phyloP scores from a whole-genome alignment of 1,140 invertebrate genomes.

The Chrysomallon squamiferum region DNA sequence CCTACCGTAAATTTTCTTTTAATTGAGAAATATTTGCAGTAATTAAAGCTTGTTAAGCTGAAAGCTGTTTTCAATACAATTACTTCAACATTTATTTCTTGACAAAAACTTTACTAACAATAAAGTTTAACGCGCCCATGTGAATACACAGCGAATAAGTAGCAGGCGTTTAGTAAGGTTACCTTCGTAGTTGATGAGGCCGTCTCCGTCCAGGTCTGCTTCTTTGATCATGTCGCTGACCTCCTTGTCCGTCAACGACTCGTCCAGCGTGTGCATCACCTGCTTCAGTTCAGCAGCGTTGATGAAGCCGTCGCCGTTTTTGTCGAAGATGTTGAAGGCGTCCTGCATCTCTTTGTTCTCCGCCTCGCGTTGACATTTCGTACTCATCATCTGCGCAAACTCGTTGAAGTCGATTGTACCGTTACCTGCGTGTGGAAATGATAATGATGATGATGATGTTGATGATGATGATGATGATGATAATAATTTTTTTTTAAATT shows the following conservation, averaged over 20 bases:
- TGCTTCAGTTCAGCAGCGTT: slow-evolving; percentile 93
- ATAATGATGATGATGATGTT: too few species aligned
- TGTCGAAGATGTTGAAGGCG: slow-evolving; percentile 62
- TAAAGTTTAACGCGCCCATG: too few species aligned
- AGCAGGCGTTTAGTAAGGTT: too few species aligned
- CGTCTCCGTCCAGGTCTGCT: slow-evolving; percentile 86
- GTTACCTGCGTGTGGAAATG: slow-evolving; percentile 72
- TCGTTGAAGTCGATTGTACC: slow-evolving; percentile 98
- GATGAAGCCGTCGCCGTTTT: slow-evolving; percentile 94
- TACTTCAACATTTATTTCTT: too few species aligned
- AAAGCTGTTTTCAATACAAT: too few species aligned
- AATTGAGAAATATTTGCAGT: too few species aligned
- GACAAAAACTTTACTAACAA: too few species aligned
- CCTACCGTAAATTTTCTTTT: too few species aligned
- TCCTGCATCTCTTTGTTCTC: slow-evolving; percentile 26
- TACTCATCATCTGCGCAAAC: slow-evolving; percentile 89
- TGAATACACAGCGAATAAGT: too few species aligned
- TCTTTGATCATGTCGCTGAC: slow-evolving; percentile 92
- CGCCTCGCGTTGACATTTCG: slow-evolving; percentile 87
- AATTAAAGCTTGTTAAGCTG: too few species aligned
- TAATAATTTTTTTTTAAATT: too few species aligned
- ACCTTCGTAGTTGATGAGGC: slow-evolving; percentile 49
- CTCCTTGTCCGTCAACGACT: slow-evolving; percentile 88
- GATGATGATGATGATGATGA: too few species aligned
- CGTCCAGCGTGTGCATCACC: slow-evolving; percentile 85